Base-by-base conservation (phyloP, 2,888 invertebrate species). In the Synergus umbraculus region DNA sequence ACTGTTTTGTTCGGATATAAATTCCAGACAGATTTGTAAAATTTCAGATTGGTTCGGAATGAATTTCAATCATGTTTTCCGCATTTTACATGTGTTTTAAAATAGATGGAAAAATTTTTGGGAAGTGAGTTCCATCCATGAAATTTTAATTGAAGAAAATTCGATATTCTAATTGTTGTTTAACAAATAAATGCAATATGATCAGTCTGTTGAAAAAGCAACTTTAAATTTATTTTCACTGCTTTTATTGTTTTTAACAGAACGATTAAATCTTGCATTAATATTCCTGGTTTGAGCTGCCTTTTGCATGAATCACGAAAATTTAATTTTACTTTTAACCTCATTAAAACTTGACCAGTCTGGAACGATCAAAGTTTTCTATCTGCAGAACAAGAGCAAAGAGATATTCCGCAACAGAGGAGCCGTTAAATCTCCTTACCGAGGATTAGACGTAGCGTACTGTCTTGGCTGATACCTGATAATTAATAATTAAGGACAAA, bases 401-500 rank as follows among this genome's bases (percentile, higher is more conserved):
- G 69, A 49, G 29, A 22, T 69, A 69, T 49, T 69, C 37, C 69
- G 22, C 37, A 69, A 69, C 69, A 49, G 69, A 49, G 29, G 37
- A 49, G 69, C 69, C 69, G 69, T 69, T 49, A 69, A 37, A 69
- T 69, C 49, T 37, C 29, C 49, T 49, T 49, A 49, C 29, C 49
- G 69, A 49, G 29, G 49, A 49, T 69, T 49, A 69, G 69, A 49
- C 69, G 49, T 29, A 49, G 22, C 49, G 13, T 49, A 69, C 49
- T 69, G 69, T 69, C 69, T 69, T 37, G 49, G 79, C 79, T 81
- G 79, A 82, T 84, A 81, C 78, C 69, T 77, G 78, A 80, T 85
- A 85, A 85, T 85, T 86, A 84, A 85, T 85, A 83, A 85, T 85
- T 85, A 85, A 85, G 82, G 77, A 80, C 80, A 83, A 85, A 83